Conservation (phyloP, 2,888 invertebrate species). For the Clunio marinus region DNA sequence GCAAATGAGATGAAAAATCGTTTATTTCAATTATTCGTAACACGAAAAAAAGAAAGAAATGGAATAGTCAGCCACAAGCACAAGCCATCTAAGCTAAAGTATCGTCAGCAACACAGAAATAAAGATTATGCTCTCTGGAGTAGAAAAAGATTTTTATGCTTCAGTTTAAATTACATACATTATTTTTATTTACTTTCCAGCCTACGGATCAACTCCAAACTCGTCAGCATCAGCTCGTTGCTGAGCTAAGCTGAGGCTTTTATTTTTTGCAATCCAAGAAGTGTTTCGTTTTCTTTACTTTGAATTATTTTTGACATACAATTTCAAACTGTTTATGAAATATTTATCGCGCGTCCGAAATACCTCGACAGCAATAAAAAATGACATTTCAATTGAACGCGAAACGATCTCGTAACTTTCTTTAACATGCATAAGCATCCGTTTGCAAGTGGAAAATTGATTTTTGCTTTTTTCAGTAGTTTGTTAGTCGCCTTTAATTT, state of each 20-base stretch:
- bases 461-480: neutral
- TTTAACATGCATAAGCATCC: slow-evolving; percentile 18
- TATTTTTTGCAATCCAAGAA: neutral
- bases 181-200: slow-evolving; percentile 23
- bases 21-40: slow-evolving; percentile 40
- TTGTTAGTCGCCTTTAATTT: neutral
- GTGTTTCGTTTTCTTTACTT: neutral
- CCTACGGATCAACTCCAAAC: slow-evolving; percentile 26
- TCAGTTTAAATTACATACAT: slow-evolving; percentile 39
- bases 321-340: slow-evolving; percentile 16
- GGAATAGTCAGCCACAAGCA: neutral
- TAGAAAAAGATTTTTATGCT: slow-evolving; percentile 32
- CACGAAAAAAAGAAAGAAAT: slow-evolving; percentile 28
- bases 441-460: slow-evolving; percentile 22
- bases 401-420: slow-evolving; percentile 4
- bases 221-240: slow-evolving; percentile 22
- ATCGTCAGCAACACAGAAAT: too few species aligned
- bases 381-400: slow-evolving; percentile 38
- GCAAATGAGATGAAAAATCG: slow-evolving; percentile 38
- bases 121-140: neutral
- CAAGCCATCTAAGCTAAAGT: neutral
- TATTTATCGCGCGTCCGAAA: slow-evolving; percentile 29
- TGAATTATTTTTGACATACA: slow-evolving; percentile 39
- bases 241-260: neutral
- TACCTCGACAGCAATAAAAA: slow-evolving; percentile 26